Base-by-base conservation (phyloP, 2,797 vertebrate species). In the Tachyglossus aculeatus region DNA sequence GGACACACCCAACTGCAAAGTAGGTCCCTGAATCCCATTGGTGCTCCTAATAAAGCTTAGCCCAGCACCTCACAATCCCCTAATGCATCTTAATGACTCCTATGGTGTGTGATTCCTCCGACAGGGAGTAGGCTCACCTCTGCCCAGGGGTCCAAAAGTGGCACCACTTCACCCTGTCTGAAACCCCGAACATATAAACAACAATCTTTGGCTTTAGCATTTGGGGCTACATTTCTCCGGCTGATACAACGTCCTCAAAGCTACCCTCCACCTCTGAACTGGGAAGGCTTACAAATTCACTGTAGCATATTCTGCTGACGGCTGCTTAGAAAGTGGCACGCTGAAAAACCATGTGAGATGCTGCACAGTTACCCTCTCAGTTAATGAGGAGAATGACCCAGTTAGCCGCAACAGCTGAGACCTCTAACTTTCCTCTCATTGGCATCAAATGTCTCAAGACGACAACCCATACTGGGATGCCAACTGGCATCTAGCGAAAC, bases 361-460 rank as follows among this genome's bases (percentile, higher is more conserved):
- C 74, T 67, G 85, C 74, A 67, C 58, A 82, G 71, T 67, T 79
- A 59, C 72, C 70, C 78, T 39, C 74, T 69, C 74, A 63, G 69
- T 78, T 84, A 87, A 86, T 74, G 72, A 80, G 33, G 27, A 60
- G 81, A 88, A 69, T 71, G 77, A 82, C 78, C 75, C 73, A 80
- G 58, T 85, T 81, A 88, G 77, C 61, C 60, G 77, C 25, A 57
- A 63, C 71, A 88, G 70, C 84, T 78, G 77, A 84, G 83, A 74
- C 74, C 73, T 83, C 67, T 34, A 68, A 57, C 64, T 54, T 34
- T 63, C 70, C 75, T 85, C 69, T 77, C 68, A 62, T 53, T 65
- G 45, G 36, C 39, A 76, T 0, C 54, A 63, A 76, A 37, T 25
- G 78, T 5, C 71, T 71, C 72, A 43, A 15, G 57, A 72, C 62